Evolutionary conservation across 1,140 invertebrate species (phyloP), one percentile per base, ranked within the genome.

Genomic region (Neuroterus valhalla): DNA sequence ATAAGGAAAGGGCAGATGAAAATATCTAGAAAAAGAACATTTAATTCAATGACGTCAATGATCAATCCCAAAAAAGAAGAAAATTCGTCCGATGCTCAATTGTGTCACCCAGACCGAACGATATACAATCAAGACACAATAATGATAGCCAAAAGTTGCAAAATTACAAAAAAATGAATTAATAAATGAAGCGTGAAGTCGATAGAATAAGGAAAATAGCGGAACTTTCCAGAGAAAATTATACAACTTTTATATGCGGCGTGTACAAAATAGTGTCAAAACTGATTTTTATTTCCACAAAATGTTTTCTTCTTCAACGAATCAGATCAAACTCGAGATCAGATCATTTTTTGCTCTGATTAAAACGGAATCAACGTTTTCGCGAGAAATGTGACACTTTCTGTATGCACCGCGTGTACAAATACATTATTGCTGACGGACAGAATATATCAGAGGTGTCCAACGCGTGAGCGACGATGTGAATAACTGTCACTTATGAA

Each of bases 101-200:
- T n/a, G 45, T 70, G 70, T 50, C 48, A 44, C 42, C 43, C 52
- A 66, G n/a, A 14, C 42, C 1, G 43, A 72, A 75, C 74, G 74
- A 45, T 71, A 75, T 75, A 75, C 74, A 75, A 75, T 75, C 74
- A 75, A 71, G 10, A 66, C 74, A 75, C 68, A 75, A 71, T 75
- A 75, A 70, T 45, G 45, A 62, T 31, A 62, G 55, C 55, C 55
- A 62, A 66, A 26, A 26, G 45, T 71, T 72, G 62, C 26, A 43
- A 55, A 68, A 67, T 17, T 46, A 69, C 67, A 69, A 42, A 71
- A 31, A 26, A 68, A 67, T 1, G 12, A 50, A 68, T 8, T 69
- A 42, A 50, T 15, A 50, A 19, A 48, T 76, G 23, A 73, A 66
- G 46, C 21, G 21, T 48, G n/a, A 71, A 45, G 66, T 55, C 21